Evolutionary conservation across 92 coral and sea anemone genomes (phyloP), one percentile per base, ranked within the genome.

Genomic region (Porites rus): DNA sequence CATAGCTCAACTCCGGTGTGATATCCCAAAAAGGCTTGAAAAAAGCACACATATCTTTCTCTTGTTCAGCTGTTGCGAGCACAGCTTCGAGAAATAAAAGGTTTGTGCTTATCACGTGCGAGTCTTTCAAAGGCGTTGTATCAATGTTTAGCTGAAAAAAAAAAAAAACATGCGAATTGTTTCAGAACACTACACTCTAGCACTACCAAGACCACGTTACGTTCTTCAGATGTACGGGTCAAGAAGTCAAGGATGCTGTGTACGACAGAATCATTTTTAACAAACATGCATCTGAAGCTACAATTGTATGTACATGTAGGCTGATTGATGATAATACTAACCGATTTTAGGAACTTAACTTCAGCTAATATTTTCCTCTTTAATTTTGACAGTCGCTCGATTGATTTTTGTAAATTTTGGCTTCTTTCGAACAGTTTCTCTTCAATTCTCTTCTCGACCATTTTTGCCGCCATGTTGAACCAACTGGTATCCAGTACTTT

Each of bases 31-130:
- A 86, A 83, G 94, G 80, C 72, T 91, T 93, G 69, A 93, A 85
- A 60, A 96, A 65, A 70, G 93, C 91, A 19, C 72, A 65, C 1
- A 92, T 95, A 69, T 81, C 86, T 4, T 75, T 28, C 24, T 91
- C 86, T 60, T 89, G 83, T 43, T 92, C 97, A 58, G 83, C 93
- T 77, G 91, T 84, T 70, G 77, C 19, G 65, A 96, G 82, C 51
- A 94, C 94, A 77, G 93, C 94, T 21, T 92, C 93, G 74, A 96
- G 77, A 78, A 95, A 97, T 28, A 92, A 75, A 0, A 96, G 93
- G 82, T 96, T 96, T 58, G 98, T 94, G 86, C 99, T 94, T 73
- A 91, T 92, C 14, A 94, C 83, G 56, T 94, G 95, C 21, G 94
- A 85, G 17, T 77, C 70, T 65, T 93, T 88, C 31, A 94, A 73